Evolutionary conservation across 2,888 invertebrate genomes (phyloP).

Genomic region (Morpho achilles): DNA sequence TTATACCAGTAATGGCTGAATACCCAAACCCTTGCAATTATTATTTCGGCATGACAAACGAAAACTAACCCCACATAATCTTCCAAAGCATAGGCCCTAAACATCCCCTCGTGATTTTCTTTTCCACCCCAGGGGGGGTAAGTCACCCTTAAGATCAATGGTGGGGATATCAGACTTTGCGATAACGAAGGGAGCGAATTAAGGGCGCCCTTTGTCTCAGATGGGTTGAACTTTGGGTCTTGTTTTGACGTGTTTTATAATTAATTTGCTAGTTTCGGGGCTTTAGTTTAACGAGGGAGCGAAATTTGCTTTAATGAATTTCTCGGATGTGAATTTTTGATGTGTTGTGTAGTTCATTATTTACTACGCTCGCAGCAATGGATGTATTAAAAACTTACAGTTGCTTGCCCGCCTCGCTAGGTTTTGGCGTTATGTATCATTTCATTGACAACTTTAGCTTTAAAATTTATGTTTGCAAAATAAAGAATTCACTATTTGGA

Average conservation of each 20-base stretch:
- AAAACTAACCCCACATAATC: slow-evolving; percentile 68
- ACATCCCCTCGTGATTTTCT: slow-evolving; percentile 66
- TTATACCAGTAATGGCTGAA: slow-evolving; percentile 12
- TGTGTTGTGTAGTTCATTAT: slow-evolving; percentile 28
- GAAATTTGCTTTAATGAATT: slow-evolving; percentile 58
- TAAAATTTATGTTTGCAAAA: no score
- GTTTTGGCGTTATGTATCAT: no score
- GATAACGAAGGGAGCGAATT: slow-evolving; percentile 69
- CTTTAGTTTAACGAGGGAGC: slow-evolving; percentile 67
- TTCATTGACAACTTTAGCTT: no score
- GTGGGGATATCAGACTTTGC: slow-evolving; percentile 72
- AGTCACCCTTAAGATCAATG: slow-evolving; percentile 79
- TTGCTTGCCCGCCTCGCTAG: neutral
- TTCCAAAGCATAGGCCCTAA: slow-evolving; percentile 46
- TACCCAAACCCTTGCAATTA: slow-evolving; percentile 28
- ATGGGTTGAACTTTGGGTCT: slow-evolving; percentile 67
- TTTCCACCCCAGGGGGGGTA: slow-evolving; percentile 66
- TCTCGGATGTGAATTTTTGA: slow-evolving; percentile 33
- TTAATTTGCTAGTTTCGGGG: slow-evolving; percentile 75
- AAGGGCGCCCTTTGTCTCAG: slow-evolving; percentile 71
- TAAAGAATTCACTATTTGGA: no score
- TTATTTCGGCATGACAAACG: slow-evolving; percentile 50
- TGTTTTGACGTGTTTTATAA: slow-evolving; percentile 78
- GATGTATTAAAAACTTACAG: no score
- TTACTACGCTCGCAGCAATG: slow-evolving; percentile 6